A percentile compares a stretch with the other conserved stretches of the same genome.
Conservation (phyloP, 2,113 vertebrate genomes). For the Oncorhynchus keta region DNA sequence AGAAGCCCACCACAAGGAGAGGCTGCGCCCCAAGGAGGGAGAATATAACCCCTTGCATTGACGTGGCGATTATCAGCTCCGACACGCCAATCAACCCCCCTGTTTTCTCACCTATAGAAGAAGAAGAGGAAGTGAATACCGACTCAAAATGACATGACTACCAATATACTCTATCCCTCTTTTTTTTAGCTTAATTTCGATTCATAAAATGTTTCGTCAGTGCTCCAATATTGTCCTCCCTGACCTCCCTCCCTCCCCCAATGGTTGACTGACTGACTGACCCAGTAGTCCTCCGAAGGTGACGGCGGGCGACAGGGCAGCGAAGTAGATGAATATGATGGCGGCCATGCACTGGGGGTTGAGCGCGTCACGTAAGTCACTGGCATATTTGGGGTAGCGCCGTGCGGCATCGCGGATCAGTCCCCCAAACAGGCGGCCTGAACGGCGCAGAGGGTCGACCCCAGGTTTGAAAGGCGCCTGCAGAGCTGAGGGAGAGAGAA, state of each 20-base stretch:
- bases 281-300: conserved; percentile 93
- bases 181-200: not conserved
- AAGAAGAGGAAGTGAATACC: not conserved
- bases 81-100: conserved; percentile 93
- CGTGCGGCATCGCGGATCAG: conserved; percentile 83
- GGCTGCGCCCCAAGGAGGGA: conserved; percentile 92
- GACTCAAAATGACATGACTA: no score
- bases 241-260: no score
- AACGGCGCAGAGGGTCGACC: conserved; percentile 84
- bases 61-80: conserved; percentile 91
- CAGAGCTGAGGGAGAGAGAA: conserved; percentile 71
- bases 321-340: conserved; percentile 96
- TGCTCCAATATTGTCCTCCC: no score
- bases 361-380: conserved; percentile 90
- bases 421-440: conserved; percentile 85
- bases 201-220: not conserved
- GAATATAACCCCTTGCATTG: conserved; percentile 88
- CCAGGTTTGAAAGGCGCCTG: conserved; percentile 76
- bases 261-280: conserved; percentile 55
- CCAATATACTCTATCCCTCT: no score
- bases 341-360: conserved; percentile 91
- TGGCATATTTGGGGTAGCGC: conserved; percentile 90
- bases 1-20: conserved; percentile 90
- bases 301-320: conserved; percentile 90
- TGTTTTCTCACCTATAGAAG: conserved; percentile 88